Evolutionary conservation across 2,113 vertebrate genomes (phyloP).

Genomic region (Nothobranchius kuhntae): DNA sequence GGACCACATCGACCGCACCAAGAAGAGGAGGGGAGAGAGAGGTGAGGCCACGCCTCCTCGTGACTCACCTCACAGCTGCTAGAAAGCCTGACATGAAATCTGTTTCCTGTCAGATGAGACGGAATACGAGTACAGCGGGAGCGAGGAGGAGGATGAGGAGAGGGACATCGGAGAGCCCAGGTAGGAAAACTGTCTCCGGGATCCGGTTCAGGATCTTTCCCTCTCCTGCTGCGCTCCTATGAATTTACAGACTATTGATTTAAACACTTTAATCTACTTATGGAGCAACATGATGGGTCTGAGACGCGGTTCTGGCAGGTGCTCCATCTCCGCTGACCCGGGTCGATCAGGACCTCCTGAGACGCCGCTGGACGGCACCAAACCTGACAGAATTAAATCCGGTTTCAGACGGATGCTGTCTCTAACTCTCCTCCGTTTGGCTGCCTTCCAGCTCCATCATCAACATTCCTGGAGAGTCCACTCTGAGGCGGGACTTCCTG

Average conservation of each 20-base stretch:
- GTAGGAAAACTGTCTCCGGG: conserved; percentile 64
- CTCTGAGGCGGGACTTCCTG: conserved; percentile 93
- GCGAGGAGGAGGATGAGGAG: conserved; percentile 97
- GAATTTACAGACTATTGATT: too few species aligned
- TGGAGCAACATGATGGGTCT: background rate
- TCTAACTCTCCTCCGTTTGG: conserved; percentile 3
- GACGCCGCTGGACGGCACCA: background rate
- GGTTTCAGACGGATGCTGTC: background rate
- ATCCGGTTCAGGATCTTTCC: too few species aligned
- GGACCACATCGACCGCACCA: conserved; percentile 98
- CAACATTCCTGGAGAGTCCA: conserved; percentile 96
- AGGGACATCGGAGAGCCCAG: conserved; percentile 95
- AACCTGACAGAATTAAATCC: background rate
- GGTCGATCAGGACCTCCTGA: background rate
- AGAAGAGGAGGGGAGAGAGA: conserved; percentile 93
- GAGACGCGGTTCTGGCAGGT: too few species aligned
- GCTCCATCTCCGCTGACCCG: too few species aligned
- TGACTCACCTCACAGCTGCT: conserved; percentile 3
- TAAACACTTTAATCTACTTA: background rate
- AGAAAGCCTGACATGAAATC: background rate
- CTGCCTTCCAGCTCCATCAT: conserved; percentile 87
- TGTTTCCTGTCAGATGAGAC: conserved; percentile 87
- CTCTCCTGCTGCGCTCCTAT: too few species aligned
- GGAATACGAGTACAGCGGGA: conserved; percentile 97
- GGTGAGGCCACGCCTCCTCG: conserved; percentile 32